Base-by-base conservation (phyloP, 2,797 vertebrate genomes). In the Takifugu rubripes region DNA sequence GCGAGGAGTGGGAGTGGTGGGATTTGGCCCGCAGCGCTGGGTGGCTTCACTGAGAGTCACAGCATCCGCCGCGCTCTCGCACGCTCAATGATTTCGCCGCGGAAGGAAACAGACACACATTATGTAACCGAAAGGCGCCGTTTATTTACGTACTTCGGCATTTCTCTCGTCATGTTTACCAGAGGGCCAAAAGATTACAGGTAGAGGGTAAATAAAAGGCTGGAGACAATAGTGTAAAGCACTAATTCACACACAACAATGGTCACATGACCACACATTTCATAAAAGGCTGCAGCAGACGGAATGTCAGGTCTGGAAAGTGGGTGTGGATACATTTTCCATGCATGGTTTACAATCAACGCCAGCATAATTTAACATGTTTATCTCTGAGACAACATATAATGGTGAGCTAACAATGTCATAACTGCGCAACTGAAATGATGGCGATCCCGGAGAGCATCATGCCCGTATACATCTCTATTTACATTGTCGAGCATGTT, bases 271-370 rank as follows among this genome's bases (percentile, higher is more conserved):
- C 67, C 67, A 66, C 66, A 56, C 42, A 66, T 67, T 72, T 72
- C 67, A 60, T 64, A 71, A 74, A 65, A 60, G 54, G 52, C 53
- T 74, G 66, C 64, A 79, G 64, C 74, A 76, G 66, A 75, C 77
- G 75, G 66, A 43, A 55, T 53, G 59, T 58, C 68, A 66, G 74
- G 71, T 74, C 54, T 67, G 59, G 61, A 63, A 78, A 58, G 69
- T 67, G 72, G 70, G 62, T 55, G 53, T 52, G 68, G 68, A 78
- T 70, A 65, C 49, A 31, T 67, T 71, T 15, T 9, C 7, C 75
- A 49, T 61, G 65, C 69, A 56, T 25, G 66, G 29, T 67, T 53
- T 55, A 36, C 70, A 40, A 14, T 40, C 7, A 36, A 7, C 11
- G 3, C 10, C 2, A 36, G 7, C 10, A 40, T 10, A 12, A 40